Base-by-base conservation (phyloP, 2,888 invertebrate species). In the Amphimallon solstitiale region DNA sequence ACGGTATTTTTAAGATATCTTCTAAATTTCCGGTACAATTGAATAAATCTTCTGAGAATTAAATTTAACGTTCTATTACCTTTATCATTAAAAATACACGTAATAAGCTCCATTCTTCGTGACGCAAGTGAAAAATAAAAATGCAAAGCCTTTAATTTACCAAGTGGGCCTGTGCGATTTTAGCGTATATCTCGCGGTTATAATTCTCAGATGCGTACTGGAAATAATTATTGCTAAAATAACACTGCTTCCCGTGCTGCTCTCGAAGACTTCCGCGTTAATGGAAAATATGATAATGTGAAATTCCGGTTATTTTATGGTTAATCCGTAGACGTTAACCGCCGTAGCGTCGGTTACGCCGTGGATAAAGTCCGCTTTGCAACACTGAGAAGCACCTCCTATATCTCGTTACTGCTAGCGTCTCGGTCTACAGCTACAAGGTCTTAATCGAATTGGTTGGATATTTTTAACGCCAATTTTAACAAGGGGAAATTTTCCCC, bases 251-350 rank as follows among this genome's bases (percentile, higher is more conserved):
- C 29, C 7, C n/a, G n/a, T n/a, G n/a, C n/a, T n/a, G n/a, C n/a
- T n/a, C n/a, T n/a, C 29, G 29, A 29, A 5, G 5, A 29, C 29
- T 29, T 9, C 23, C 29, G 7, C 51, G 14, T 29, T 10, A 15
- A 51, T 51, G n/a, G 34, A 14, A 51, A 51, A 51, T 51, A 51
- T 51, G 51, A 51, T 51, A 51, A 51, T 51, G 10, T 15, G 34
- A 51, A 51, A 29, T 51, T 35, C 51, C 29, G 51, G 15, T 15
- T 12, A 34, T 15, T 14, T 51, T 34, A 14, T 34, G 7, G 12
- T 40, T 40, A 14, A 40, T 12, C 40, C 40, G 1, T 10, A n/a
- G 29, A 12, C 34, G 51, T 34, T 51, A 51, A 51, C 34, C 51
- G 34, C 6, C 2, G n/a, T 12, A 34, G 9, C 14, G 34, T 21